Base-by-base conservation (phyloP, 2,113 vertebrate species). In the Salvelinus sp. region DNA sequence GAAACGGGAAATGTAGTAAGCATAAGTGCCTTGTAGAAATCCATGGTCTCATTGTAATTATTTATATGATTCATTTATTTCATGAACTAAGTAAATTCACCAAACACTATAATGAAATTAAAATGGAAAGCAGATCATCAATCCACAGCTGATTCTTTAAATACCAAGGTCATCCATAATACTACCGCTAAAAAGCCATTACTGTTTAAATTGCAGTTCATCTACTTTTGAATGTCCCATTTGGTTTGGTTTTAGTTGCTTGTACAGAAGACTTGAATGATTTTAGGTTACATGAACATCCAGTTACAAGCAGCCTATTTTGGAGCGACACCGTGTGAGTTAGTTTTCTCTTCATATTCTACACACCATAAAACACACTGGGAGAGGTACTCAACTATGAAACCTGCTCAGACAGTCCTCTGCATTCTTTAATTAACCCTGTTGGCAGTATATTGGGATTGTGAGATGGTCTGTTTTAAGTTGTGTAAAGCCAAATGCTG, bases 1-100 rank as follows among this genome's bases (percentile, higher is more conserved):
- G 93, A 90, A 86, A 86, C 92, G 90, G 89, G 87, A 93, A 92
- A 92, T 92, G 90, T 93, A 89, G 91, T 93, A 91, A 93, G 89
- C 89, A 83, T 84, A 85, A 78, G 88, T 87, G 90, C 85, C 86
- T 88, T 88, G 85, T 89, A 88, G 82, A 91, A 91, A 92, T 91
- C 86, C 91, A 91, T 86, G 85, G 86, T 84, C 77, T 54, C 79
- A 25, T 85, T 88, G 69, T 88, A 79, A 69, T 90, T 76, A 70
- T 90, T 87, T 77, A 85, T 79, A 81, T 87, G 89, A 86, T 84
- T 88, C 58, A 81, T 90, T 90, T 90, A 54, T 18, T 18, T 54
- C 3, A 54, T 70, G 75, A n/a, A 92, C 88, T 91, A 92, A 89
- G 88, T 90, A 91, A 89, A 87, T 83, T 91, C 90, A 92, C 91